Evolutionary conservation across 2,797 vertebrate species (phyloP), one percentile per base, ranked within the genome.

Genomic region (Gallinago stenura): DNA sequence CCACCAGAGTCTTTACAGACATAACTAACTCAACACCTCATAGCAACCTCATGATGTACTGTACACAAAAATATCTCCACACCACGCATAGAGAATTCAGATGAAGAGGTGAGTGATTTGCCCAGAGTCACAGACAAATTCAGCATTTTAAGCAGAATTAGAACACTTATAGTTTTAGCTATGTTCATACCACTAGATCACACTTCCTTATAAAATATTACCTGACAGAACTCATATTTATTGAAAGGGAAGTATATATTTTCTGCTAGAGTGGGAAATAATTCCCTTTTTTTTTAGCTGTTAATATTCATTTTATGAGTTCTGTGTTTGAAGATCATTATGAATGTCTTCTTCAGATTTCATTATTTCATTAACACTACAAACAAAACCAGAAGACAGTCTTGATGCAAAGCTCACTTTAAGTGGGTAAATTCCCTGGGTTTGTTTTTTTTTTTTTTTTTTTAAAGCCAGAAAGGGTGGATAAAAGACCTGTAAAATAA

Each of bases 351-450:
- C 92, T 89, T 89, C 76, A 90, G 87, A 97, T 96, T 93, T 96
- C 97, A 98, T 97, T 98, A 97, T 96, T 93, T 96, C 97, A 98
- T 97, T 98, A 97, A 96, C 90, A 96, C 92, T 84, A 97, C 77
- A 95, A 96, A 97, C 79, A 87, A 97, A 95, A 90, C 57, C 58
- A 90, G 66, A 79, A 97, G 85, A 96, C 78, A 96, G 95, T 96
- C 97, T 97, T 96, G 95, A 94, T 97, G 94, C 93, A 97, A 98
- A 97, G 94, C 94, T 97, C 82, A 93, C 94, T 97, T 96, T 89
- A 89, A 98, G 89, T 95, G 89, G 89, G 94, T 97, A 95, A 93
- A 98, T 97, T 96, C 95, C 88, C 80, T 97, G 91, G 37, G 91
- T 43, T 85, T 94, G 92, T 95, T 95, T 58, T 62, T 12, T 33